These are phyloP conservation scores for Caenorhabditis angaria DNA, from an alignment of 2,888 invertebrate species.

Conservation along the genomic window DNA sequence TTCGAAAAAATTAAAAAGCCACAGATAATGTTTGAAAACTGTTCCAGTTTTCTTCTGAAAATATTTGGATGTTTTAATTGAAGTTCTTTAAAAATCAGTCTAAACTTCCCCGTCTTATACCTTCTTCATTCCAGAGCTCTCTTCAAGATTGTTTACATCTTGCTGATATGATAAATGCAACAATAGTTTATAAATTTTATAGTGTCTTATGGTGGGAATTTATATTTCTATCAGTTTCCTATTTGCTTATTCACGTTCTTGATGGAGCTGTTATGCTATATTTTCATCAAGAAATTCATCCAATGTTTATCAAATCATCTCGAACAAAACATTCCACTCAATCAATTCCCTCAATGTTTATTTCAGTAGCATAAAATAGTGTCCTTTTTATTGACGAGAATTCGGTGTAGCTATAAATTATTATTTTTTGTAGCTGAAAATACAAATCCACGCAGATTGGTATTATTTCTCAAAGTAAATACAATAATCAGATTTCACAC, in stretches of 20 bases:
- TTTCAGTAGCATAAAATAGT: not conserved
- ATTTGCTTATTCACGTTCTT: slow-evolving; percentile 29
- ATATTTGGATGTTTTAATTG: too few species aligned
- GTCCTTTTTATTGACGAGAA: too few species aligned
- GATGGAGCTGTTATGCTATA: slow-evolving; percentile 38
- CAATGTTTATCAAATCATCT: slow-evolving; percentile 12
- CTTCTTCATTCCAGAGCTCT: slow-evolving; percentile 23
- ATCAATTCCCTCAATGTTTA: not conserved
- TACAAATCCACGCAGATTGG: too few species aligned
- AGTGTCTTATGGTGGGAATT: slow-evolving; percentile 36
- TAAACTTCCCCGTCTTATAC: too few species aligned
- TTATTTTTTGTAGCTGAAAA: too few species aligned
- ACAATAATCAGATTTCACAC: too few species aligned
- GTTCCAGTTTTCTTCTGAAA: not conserved
- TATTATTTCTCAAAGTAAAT: too few species aligned
- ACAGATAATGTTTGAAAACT: not conserved
- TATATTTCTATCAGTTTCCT: slow-evolving; percentile 35
- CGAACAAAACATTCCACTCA: slow-evolving; percentile 4
- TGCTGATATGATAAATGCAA: slow-evolving; percentile 43
- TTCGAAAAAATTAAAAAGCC: slow-evolving; percentile 1
- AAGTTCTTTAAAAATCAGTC: too few species aligned
- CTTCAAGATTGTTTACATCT: slow-evolving; percentile 38
- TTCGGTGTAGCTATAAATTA: too few species aligned
- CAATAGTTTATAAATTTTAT: slow-evolving; percentile 38
- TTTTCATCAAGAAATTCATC: slow-evolving; percentile 39